Base-by-base conservation (phyloP, 2,888 invertebrate genomes). In the Hanleya hanleyi region DNA sequence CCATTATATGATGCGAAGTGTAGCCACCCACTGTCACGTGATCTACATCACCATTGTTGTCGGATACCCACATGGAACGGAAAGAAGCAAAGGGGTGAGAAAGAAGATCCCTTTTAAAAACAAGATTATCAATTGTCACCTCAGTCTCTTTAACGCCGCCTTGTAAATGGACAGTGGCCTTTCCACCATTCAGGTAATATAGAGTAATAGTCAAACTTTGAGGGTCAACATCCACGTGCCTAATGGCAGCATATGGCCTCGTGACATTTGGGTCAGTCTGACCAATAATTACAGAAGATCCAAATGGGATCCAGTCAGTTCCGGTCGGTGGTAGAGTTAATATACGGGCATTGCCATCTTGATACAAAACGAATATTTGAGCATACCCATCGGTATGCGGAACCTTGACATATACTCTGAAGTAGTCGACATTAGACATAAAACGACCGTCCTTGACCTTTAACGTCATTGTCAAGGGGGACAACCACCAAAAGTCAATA, bases 271-370 rank as follows among this genome's bases (percentile, higher is more conserved):
- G 75, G 26, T 83, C 77, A 6, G 83, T 79, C 69, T 83, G 83
- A 9, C 84, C 84, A 65, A 84, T 73, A 18, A 84, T 83, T 2
- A 84, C 80, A 9, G 84, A 84, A 0, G 84, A 81, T 37, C 84
- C 84, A 47, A 84, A 84, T 18, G 84, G 84, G n/a, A 82, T 83
- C 84, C 84, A 84, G 38, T 84, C 83, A 7, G 82, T 50, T n/a
- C 81, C 81, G 62, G 80, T 77, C 0, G 84, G 83, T 7, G 84
- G 79, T n/a, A 81, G 76, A 22, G 83, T 81, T 12, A 84, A 75
- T 3, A 83, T 65, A 33, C 84, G 79, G 4, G 77, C 75, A 66
- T 84, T 84, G 37, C 84, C 83, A 66, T 84, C 84, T 49, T 83
- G 80, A 41, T 84, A 84, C 33, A 84, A 51, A 7, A 84, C 84